Conservation (phyloP, 2,888 invertebrate genomes). For the Dicyrtomina minuta region DNA sequence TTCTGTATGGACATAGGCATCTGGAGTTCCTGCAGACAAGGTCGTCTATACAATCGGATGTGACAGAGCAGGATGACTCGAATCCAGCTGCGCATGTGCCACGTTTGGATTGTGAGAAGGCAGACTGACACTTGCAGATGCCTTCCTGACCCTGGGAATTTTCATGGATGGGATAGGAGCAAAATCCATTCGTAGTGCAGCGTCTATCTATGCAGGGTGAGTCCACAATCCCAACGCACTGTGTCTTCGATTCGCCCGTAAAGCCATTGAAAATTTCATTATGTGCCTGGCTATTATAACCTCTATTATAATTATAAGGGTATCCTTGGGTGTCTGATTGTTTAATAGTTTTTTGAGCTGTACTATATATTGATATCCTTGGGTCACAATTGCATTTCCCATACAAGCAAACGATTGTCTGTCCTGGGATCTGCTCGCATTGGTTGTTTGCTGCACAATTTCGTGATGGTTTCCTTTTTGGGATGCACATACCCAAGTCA, state of each 20-base stretch:
- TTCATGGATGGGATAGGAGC: not conserved
- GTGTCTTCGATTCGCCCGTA: not conserved
- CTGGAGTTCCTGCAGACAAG: slow-evolving; percentile 1
- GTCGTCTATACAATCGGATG: not conserved
- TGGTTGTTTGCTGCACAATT: slow-evolving; percentile 4
- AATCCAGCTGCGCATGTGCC: not conserved
- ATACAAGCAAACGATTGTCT: not conserved
- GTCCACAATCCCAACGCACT: not conserved
- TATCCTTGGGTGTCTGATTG: too few species aligned
- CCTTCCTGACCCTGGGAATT: not conserved
- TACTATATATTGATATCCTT: not conserved
- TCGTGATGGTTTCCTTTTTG: too few species aligned
- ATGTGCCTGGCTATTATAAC: not conserved
- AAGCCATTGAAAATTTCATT: not conserved
- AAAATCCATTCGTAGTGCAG: not conserved
- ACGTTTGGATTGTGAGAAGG: not conserved
- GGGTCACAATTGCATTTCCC: slow-evolving; percentile 12
- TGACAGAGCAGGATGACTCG: not conserved
- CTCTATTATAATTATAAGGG: not conserved
- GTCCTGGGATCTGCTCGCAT: not conserved
- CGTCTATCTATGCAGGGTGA: not conserved
- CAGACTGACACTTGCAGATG: not conserved
- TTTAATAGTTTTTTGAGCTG: not conserved
- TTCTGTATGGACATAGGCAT: not conserved
- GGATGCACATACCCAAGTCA: too few species aligned